phyloP scores from a whole-genome alignment of 2,113 vertebrate species.

The Melospiza georgiana region DNA sequence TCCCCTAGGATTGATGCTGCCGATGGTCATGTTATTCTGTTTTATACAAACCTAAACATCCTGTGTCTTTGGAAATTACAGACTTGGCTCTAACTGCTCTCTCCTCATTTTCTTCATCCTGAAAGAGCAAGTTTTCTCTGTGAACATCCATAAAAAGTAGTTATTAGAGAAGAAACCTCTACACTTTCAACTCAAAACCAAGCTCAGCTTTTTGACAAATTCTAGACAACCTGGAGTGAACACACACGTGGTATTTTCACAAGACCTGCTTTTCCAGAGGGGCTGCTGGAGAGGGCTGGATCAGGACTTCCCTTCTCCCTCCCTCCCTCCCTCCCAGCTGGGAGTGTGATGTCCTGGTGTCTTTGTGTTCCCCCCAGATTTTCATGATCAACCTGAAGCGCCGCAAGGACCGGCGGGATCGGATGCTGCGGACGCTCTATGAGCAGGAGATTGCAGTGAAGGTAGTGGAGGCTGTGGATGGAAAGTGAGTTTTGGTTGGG shows the following conservation, averaged over 20 bases:
- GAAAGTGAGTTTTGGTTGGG: conserved; percentile 83
- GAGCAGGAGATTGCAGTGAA: conserved; percentile 85
- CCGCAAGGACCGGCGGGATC: conserved; percentile 85
- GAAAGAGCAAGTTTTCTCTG: neutral
- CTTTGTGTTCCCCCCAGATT: conserved; percentile 72
- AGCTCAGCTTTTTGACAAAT: neutral
- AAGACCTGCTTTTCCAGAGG: neutral
- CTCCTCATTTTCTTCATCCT: neutral
- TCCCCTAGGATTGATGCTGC: neutral
- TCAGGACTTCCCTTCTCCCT: neutral
- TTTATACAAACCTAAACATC: neutral
- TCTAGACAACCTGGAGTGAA: neutral
- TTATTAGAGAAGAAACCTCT: neutral
- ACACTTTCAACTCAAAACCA: neutral
- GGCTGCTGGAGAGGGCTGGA: neutral
- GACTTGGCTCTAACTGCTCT: neutral
- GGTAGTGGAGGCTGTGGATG: conserved; percentile 89
- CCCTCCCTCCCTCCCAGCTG: neutral
- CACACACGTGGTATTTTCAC: neutral
- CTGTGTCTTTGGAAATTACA: neutral
- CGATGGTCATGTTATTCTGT: neutral
- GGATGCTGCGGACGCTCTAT: conserved; percentile 87
- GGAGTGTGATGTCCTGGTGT: neutral
- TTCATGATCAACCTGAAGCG: conserved; percentile 95
- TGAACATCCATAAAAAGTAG: neutral